phyloP scores from a whole-genome alignment of 1,140 invertebrate genomes.

The Delia radicum region DNA sequence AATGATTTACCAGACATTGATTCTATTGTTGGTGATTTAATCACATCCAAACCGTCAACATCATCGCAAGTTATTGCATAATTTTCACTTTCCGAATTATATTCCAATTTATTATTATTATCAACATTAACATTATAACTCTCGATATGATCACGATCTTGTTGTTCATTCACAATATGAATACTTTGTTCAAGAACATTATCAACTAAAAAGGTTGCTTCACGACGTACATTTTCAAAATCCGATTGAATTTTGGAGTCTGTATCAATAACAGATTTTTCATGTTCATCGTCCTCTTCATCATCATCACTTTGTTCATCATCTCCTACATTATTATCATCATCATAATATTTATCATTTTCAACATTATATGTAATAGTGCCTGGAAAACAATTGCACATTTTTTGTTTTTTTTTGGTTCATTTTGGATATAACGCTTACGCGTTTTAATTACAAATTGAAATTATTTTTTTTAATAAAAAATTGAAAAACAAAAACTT shows the following conservation, averaged over 20 bases:
- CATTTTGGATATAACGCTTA: no score
- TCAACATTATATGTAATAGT: conserved; percentile 9
- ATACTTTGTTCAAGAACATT: conserved; percentile 53
- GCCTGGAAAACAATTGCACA: conserved; percentile 31
- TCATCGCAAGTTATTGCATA: conserved; percentile 56
- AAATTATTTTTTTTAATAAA: background rate
- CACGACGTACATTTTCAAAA: conserved; percentile 44
- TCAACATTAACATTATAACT: background rate
- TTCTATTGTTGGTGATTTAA: conserved; percentile 55
- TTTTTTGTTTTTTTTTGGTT: background rate
- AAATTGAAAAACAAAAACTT: background rate
- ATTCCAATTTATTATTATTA: conserved; percentile 40
- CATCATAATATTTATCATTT: background rate
- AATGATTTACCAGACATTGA: conserved; percentile 56
- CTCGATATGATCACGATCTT: conserved; percentile 33
- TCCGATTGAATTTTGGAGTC: conserved; percentile 20
- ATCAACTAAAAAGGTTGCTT: conserved; percentile 53
- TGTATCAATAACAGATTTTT: conserved; percentile 5
- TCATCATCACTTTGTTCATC: conserved; percentile 34
- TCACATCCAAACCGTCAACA: conserved; percentile 51
- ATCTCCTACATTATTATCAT: conserved; percentile 28
- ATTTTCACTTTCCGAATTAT: conserved; percentile 55
- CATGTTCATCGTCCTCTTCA: conserved; percentile 27
- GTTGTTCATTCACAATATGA: conserved; percentile 46
- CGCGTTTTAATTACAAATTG: background rate